Evolutionary conservation across 2,797 vertebrate genomes (phyloP).

Genomic region (Pseudochaenichthys georgianus): DNA sequence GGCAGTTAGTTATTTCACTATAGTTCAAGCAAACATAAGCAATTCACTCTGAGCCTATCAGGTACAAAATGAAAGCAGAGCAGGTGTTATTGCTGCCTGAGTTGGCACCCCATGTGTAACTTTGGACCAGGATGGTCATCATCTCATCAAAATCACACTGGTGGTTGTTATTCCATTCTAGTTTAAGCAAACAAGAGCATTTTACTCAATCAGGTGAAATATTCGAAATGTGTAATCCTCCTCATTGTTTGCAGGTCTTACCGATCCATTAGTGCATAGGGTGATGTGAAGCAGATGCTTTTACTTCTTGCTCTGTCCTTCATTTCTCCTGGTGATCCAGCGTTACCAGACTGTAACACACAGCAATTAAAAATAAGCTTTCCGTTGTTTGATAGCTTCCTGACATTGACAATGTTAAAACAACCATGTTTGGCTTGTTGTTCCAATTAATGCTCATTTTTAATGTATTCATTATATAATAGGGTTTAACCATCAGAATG

Average conservation of each 20-base stretch:
- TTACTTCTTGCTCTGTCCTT: slow-evolving; percentile 87
- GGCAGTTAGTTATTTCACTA: no score
- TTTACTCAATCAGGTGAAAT: no score
- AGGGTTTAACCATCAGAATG: background rate
- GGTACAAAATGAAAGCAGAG: no score
- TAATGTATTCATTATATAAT: background rate
- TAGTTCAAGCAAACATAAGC: no score
- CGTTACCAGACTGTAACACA: slow-evolving; percentile 83
- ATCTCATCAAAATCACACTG: no score
- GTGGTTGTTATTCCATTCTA: no score
- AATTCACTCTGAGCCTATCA: no score
- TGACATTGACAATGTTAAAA: background rate
- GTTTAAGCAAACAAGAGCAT: no score
- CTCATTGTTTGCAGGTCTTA: slow-evolving; percentile 68
- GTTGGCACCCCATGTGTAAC: no score
- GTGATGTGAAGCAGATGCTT: slow-evolving; percentile 84
- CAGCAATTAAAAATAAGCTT: slow-evolving; percentile 20
- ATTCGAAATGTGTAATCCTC: background rate
- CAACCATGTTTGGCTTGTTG: background rate
- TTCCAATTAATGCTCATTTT: background rate
- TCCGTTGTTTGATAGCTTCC: background rate
- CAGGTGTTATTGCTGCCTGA: no score
- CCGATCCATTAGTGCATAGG: slow-evolving; percentile 86
- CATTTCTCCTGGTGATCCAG: slow-evolving; percentile 80
- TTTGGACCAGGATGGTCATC: no score